Evolutionary conservation across 53 echinoderm and acorn worm species (phyloP), one percentile per base, ranked within the genome.

Genomic region (Arbacia lixula): DNA sequence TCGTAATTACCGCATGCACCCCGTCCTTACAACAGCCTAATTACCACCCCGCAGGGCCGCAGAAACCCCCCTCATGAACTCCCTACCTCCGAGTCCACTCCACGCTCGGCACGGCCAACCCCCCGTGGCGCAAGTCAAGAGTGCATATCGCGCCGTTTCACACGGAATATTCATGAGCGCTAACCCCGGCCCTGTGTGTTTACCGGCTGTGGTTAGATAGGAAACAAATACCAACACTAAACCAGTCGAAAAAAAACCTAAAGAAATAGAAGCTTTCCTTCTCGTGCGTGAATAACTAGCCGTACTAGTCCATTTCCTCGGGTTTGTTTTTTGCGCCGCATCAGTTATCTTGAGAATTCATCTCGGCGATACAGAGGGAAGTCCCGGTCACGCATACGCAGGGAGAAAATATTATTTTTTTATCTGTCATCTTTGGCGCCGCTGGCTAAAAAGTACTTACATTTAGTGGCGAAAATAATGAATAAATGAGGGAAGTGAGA

Each of bases 161-260:
- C 60, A 60, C 57, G 35, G 78, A 78, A 78, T 78, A 78, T 78
- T 78, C 78, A 78, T 78, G 78, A 78, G 78, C 65, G n/a, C n/a
- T n/a, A n/a, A 12, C 20, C 74, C 14, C 35, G 74, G 12, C 30
- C 35, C 35, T 41, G 49, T 43, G 40, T 42, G 43, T 42, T 46
- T n/a, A n/a, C n/a, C n/a, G n/a, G n/a, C n/a, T n/a, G n/a, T n/a
- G n/a, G n/a, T n/a, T n/a, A n/a, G n/a, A n/a, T n/a, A n/a, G n/a
- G n/a, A n/a, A n/a, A n/a, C n/a, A n/a, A n/a, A n/a, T n/a, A n/a
- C n/a, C n/a, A n/a, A n/a, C n/a, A n/a, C n/a, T n/a, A n/a, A n/a
- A n/a, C n/a, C n/a, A n/a, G n/a, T n/a, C n/a, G n/a, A n/a, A n/a
- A n/a, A n/a, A n/a, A n/a, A n/a, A n/a, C n/a, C n/a, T n/a, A n/a